Conservation (phyloP, 2,888 invertebrate genomes). For the Lasioglossum leucozonium region DNA sequence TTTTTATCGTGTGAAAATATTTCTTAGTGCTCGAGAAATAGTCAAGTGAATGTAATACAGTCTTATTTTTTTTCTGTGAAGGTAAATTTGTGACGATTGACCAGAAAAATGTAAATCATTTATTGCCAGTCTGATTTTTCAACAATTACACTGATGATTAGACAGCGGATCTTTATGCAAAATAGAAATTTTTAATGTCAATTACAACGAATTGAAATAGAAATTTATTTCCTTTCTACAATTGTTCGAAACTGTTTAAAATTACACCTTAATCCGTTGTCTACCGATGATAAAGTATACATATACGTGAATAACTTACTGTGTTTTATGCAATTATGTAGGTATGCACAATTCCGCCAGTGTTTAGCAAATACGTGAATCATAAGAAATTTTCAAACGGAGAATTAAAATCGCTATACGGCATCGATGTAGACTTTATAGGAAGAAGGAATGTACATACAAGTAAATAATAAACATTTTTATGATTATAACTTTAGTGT, state of each 20-base stretch:
- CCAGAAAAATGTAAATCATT: neutral
- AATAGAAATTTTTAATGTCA: no score
- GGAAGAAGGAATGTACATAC: neutral
- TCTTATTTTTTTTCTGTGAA: no score
- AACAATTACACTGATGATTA: neutral
- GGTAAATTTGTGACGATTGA: neutral
- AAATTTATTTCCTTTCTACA: no score
- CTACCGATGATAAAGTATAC: no score
- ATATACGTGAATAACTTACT: no score
- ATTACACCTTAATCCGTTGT: no score
- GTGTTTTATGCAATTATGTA: neutral
- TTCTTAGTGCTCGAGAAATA: no score
- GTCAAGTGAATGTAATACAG: no score
- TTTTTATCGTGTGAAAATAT: no score
- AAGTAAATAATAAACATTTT: neutral
- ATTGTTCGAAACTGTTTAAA: no score
- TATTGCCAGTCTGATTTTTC: neutral
- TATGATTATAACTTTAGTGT: neutral
- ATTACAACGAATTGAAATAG: no score
- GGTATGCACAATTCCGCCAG: neutral
- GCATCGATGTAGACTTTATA: neutral
- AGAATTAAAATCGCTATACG: neutral
- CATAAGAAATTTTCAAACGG: neutral
- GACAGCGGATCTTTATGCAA: no score
- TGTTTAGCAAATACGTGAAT: neutral